Evolutionary conservation across 2,797 vertebrate species (phyloP).

Genomic region (Triplophysa bombifrons): DNA sequence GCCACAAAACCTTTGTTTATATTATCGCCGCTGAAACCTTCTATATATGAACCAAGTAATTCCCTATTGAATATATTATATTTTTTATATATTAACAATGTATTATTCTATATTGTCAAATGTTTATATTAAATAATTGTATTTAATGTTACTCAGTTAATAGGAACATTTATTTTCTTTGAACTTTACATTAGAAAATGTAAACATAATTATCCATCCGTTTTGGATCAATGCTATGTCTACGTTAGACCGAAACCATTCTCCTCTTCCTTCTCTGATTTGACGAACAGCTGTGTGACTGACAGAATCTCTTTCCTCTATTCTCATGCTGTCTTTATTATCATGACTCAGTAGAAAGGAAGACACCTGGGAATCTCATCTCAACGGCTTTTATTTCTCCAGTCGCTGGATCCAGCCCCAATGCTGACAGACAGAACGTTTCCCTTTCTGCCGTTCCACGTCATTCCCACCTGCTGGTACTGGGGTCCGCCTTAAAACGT

Average conservation of each 20-base stretch:
- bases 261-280: constrained; percentile 33
- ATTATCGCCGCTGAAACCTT: too few species aligned
- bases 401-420: background rate
- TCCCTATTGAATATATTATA: too few species aligned
- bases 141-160: too few species aligned
- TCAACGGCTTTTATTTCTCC: background rate
- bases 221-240: too few species aligned
- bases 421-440: background rate
- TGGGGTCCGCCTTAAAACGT: constrained; percentile 25
- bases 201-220: too few species aligned
- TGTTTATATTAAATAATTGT: too few species aligned
- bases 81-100: too few species aligned
- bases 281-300: constrained; percentile 49
- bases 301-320: background rate
- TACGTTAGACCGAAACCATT: background rate
- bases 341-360: constrained; percentile 16
- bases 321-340: constrained; percentile 9
- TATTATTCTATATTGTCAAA: too few species aligned
- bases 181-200: too few species aligned
- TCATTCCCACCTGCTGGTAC: constrained; percentile 28
- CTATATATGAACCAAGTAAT: too few species aligned
- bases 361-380: background rate
- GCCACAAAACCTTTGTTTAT: too few species aligned
- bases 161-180: too few species aligned
- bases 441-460: background rate